Base-by-base conservation (phyloP, 23 tunicate genomes). In the Ascidia mentula region DNA sequence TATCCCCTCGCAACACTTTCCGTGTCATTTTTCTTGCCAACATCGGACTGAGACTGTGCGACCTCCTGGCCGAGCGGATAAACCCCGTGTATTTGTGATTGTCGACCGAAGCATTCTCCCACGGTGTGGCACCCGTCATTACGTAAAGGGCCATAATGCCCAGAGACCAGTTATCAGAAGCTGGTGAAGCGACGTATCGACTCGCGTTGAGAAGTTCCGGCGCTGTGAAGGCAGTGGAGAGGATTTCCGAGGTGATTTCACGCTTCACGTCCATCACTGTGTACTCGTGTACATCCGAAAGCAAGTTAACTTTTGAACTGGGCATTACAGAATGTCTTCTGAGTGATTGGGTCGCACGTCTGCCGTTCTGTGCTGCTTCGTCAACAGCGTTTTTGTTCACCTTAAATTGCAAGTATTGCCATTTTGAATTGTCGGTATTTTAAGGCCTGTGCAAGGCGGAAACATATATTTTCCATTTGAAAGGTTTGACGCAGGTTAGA, bases 141-240 rank as follows among this genome's bases (percentile, higher is more conserved):
- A 82, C 72, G 65, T 76, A 86, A 31, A 86, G 59, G 28, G 84
- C 84, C 45, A 86, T 32, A 31, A 86, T 86, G 18, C 40, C 72
- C 31, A 86, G 75, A 9, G 90, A 86, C 90, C 90, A 86, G 53
- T 86, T 73, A 53, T 86, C 90, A 9, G 79, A 38, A 18, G 90
- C 90, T 40, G 90, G 84, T 1, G 80, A 72, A 0, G 90, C 90
- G 38, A 83, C 74, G 45, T 83, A 83, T 13, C 87, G 75, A 1
- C 84, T 86, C 13, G 90, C 90, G 75, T 86, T 79, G 20, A 86
- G 59, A 22, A 86, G 80, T 69, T 86, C 90, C 12, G 90, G 90
- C 0, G 90, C 90, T 18, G 80, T 86, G 75, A 79, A 86, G 20
- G 84, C 90, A 40, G 46, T 77, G 38, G 90, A 73, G 75, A 79